Base-by-base conservation (phyloP, 2,113 vertebrate genomes). In the Microtus montanus region DNA sequence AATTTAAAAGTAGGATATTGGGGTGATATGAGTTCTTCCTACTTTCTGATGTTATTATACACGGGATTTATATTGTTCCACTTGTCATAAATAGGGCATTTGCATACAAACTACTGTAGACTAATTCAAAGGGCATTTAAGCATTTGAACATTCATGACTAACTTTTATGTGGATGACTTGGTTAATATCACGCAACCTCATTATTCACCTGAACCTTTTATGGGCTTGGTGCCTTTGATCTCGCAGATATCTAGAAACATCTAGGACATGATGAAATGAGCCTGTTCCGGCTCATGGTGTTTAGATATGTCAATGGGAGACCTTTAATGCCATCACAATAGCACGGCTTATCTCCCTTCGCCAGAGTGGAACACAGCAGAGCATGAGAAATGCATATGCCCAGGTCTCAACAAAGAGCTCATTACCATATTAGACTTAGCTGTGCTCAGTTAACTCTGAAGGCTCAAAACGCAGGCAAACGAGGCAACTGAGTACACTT, bases 321-420 rank as follows among this genome's bases (percentile, higher is more conserved):
- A 94, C 90, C 73, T 93, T 94, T 89, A 95, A 97, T 82, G 78
- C 26, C 89, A 61, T 84, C 44, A 89, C 88, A 96, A 89, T 89
- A 93, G 90, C 11, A 26, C 71, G 90, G 93, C 92, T 94, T 97
- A 92, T 96, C 92, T 96, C 73, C 85, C 78, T 87, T 96, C 63
- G 80, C 73, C 87, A 96, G 94, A 93, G 77, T 58, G 86, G 86
- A 96, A 71, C 73, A 98, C 93, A 96, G 24, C 77, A 91, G 74
- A 96, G 90, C 93, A 90, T 92, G 82, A 93, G 96, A 96, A 96
- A 96, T 96, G 85, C 94, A 73, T 87, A 92, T 93, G 95, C 78
- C 90, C 89, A 96, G 96, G 95, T 93, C 95, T 97, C 89, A 92
- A 93, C 87, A 93, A 97, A 96, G 54, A 93, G 44, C 20, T 66